Evolutionary conservation across 2,888 invertebrate genomes (phyloP).

Genomic region (Anticlea derivata): DNA sequence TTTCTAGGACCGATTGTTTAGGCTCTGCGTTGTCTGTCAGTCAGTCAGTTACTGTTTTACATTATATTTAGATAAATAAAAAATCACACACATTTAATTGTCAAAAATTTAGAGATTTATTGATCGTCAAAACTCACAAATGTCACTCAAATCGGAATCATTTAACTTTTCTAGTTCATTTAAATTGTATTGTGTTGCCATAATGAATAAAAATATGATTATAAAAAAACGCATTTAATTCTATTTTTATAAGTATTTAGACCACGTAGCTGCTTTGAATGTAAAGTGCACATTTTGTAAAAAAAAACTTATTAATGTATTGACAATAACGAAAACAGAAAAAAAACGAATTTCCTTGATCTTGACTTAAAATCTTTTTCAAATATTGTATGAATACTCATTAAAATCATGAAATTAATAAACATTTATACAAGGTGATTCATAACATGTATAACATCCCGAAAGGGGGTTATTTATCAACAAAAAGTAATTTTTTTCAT

Average conservation of each 20-base stretch:
- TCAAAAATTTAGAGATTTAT: neutral
- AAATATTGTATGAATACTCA: constrained; percentile 3
- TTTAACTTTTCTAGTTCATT: constrained; percentile 31
- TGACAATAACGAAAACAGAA: constrained; percentile 12
- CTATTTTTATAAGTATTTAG: constrained; percentile 65
- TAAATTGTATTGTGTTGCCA: constrained; percentile 50
- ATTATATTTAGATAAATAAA: too few species aligned
- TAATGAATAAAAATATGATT: constrained; percentile 46
- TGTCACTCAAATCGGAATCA: neutral
- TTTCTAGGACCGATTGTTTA: too few species aligned
- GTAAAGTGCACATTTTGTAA: constrained; percentile 12
- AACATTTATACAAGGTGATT: too few species aligned
- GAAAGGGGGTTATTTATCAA: too few species aligned
- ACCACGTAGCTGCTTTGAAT: constrained; percentile 21
- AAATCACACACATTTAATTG: too few species aligned
- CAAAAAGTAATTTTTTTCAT: too few species aligned
- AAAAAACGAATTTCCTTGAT: constrained; percentile 1
- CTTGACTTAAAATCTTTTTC: neutral
- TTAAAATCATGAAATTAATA: constrained; percentile 1
- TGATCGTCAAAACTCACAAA: neutral
- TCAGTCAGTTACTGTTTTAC: too few species aligned
- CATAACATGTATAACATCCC: too few species aligned
- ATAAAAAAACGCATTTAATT: constrained; percentile 61
- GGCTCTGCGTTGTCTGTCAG: too few species aligned
- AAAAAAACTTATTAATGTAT: neutral